Evolutionary conservation across 2,113 vertebrate species (phyloP).

Genomic region (Tamias sibiricus): DNA sequence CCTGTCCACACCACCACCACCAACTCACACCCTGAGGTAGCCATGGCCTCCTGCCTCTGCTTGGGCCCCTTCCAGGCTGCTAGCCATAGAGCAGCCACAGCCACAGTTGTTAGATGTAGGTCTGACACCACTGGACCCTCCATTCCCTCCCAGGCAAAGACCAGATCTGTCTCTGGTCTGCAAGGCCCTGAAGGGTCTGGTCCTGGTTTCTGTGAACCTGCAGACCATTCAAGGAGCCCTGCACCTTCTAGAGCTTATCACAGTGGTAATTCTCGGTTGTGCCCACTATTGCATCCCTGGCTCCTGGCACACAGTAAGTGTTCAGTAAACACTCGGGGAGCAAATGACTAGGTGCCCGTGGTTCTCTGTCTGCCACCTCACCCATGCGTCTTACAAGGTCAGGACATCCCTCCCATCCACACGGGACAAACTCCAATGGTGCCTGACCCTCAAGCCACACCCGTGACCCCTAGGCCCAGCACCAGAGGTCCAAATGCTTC

Average conservation of each 20-base stretch:
- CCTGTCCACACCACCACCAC: background rate
- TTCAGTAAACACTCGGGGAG: background rate
- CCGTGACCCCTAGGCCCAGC: background rate
- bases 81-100: background rate
- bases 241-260: background rate
- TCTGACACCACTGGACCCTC: background rate
- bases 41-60: background rate
- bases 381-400: too few relatives aligned
- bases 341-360: background rate
- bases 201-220: background rate
- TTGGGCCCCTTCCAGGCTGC: background rate
- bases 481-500: constrained; percentile 66
- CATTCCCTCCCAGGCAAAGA: background rate
- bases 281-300: background rate
- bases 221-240: background rate
- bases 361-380: background rate
- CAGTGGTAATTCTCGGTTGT: background rate
- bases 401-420: background rate
- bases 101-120: background rate
- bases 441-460: background rate
- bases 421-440: background rate
- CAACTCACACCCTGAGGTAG: background rate
- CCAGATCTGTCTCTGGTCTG: background rate
- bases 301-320: background rate
- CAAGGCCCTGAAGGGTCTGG: background rate